These are phyloP conservation scores for Sminthurinus signatus DNA, from an alignment of 1,140 invertebrate species.

Conservation along the genomic window DNA sequence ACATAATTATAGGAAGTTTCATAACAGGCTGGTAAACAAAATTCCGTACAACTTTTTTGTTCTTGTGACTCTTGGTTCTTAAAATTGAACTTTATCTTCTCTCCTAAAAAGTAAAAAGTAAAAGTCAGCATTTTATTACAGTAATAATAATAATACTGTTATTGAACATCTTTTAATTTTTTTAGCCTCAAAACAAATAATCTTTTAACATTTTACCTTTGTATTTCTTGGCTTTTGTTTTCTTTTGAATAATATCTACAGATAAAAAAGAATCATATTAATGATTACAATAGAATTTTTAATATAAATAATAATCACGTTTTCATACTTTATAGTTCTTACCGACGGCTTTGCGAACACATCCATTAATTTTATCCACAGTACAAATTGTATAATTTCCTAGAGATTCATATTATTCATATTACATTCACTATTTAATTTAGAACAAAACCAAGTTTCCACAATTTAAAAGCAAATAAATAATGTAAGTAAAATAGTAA, in stretches of 20 bases:
- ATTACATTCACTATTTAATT: neutral
- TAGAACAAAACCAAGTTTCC: no score
- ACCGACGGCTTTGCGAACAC: slow-evolving; percentile 30
- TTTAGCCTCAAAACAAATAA: no score
- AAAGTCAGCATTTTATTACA: no score
- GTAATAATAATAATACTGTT: no score
- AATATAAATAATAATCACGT: no score
- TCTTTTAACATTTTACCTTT: neutral
- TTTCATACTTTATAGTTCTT: slow-evolving; percentile 3
- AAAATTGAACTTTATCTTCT: slow-evolving; percentile 11
- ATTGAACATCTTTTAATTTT: no score
- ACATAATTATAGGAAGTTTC: slow-evolving; percentile 35
- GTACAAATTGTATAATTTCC: slow-evolving; percentile 29
- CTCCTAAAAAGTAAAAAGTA: neutral
- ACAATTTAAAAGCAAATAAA: neutral
- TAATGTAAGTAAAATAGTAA: neutral
- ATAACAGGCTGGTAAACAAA: slow-evolving; percentile 34
- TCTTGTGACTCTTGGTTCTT: slow-evolving; percentile 6
- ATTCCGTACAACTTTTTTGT: slow-evolving; percentile 27
- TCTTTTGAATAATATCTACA: slow-evolving; percentile 22
- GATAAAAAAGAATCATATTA: neutral
- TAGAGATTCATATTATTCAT: neutral
- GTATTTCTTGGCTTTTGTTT: neutral
- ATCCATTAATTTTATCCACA: slow-evolving; percentile 23
- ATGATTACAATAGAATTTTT: neutral